These are phyloP conservation scores for Calidris pygmaea DNA, from an alignment of 2,113 vertebrate species.

Conservation along the genomic window DNA sequence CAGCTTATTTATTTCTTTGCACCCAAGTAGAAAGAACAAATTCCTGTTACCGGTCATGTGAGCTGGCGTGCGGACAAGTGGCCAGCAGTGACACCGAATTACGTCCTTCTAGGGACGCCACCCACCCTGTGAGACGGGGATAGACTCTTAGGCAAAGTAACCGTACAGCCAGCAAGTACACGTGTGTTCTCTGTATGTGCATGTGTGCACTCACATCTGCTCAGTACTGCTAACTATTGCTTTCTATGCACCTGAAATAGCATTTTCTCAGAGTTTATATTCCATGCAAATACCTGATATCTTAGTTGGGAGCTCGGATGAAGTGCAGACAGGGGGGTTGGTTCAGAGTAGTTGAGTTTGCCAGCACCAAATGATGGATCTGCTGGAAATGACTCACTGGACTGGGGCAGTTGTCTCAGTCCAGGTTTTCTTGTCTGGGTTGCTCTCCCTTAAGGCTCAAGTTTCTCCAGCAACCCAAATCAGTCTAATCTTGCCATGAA, in stretches of 20 bases:
- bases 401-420: not conserved
- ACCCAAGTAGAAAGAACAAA: not conserved
- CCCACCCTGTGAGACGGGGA: fast-evolving
- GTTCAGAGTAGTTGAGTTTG: not conserved
- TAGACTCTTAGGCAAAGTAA: not conserved
- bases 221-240: fast-evolving
- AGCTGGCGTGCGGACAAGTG: not conserved
- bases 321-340: fast-evolving
- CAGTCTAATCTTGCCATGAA: not conserved
- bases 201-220: not conserved
- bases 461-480: not conserved
- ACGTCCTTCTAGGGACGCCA: not conserved
- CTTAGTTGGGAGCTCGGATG: not conserved
- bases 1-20: too few relatives aligned
- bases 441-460: not conserved
- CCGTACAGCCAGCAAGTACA: fast-evolving
- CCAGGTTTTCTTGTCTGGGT: not conserved
- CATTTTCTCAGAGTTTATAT: not conserved
- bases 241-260: not conserved
- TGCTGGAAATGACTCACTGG: not conserved
- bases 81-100: not conserved
- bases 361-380: not conserved
- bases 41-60: fast-evolving
- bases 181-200: fast-evolving
- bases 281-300: not conserved